Evolutionary conservation across 2,113 vertebrate genomes (phyloP), one percentile per base, ranked within the genome.

Genomic region (Craseonycteris thonglongyai): DNA sequence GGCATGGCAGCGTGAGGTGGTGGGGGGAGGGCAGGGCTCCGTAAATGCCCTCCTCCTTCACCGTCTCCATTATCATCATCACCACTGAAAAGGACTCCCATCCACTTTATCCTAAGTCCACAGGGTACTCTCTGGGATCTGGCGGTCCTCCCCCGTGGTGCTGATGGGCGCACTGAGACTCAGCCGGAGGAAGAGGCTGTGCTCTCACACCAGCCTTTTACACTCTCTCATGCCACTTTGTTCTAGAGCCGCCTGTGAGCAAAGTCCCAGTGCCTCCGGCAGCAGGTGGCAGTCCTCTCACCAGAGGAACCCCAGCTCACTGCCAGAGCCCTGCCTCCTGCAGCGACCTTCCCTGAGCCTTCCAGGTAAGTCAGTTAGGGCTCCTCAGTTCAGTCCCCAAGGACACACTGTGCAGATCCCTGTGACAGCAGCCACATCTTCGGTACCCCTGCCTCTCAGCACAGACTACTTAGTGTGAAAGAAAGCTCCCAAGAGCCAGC

Each of bases 131-230:
- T 45, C 33, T 47, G 38, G 15, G 21, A 6, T 35, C 1, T 2
- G 38, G 30, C 35, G 47, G 7, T 42, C 30, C 40, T 69, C 54
- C 59, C 16, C n/a, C n/a, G 30, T 35, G 58, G 35, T 59, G 65
- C 24, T 80, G 54, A 22, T 66, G 72, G 80, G 72, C 58, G 47
- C 61, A 69, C 16, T 26, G 68, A 95, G 71, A 68, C 56, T 47
- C 59, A 16, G 49, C 0, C 8, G 38, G 47, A 79, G 26, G 58
- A 84, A 28, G 19, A 30, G 26, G 19, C 2, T 63, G 66, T 49
- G 65, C 61, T 51, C 47, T 14, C 74, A 51, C 9, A 54, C 30
- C n/a, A 49, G 79, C 76, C 35, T 40, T 83, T 84, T 45, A 54
- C 26, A 21, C 1, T 3, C 3, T 24, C 1, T n/a, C n/a, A 4